Conservation (phyloP, 2,797 vertebrate genomes). For the Perodicticus potto region DNA sequence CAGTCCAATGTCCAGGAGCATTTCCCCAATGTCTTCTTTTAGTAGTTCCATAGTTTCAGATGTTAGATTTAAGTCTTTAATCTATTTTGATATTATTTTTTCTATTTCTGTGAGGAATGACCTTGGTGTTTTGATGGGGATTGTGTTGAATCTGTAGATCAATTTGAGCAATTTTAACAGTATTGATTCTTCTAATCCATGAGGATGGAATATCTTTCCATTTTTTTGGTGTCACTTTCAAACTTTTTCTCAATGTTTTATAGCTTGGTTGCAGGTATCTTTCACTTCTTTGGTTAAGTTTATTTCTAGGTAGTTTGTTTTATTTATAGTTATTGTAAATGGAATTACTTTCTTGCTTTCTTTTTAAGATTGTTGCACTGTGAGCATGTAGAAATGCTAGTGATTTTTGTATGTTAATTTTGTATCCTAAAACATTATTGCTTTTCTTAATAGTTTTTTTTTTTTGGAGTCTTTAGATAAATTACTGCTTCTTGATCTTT, state of each 20-base stretch:
- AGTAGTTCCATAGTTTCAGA: neutral
- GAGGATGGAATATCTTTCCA: neutral
- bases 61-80: neutral
- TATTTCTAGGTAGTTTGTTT: neutral
- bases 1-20: neutral
- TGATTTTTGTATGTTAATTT: neutral
- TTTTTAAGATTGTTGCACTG: neutral
- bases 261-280: neutral
- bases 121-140: neutral
- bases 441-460: neutral
- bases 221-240: neutral
- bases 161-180: neutral
- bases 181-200: neutral
- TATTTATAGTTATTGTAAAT: neutral
- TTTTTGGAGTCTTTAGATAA: neutral
- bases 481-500: neutral
- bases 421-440: neutral
- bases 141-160: neutral
- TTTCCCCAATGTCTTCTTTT: neutral
- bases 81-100: neutral
- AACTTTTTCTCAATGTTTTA: neutral
- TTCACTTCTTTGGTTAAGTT: neutral
- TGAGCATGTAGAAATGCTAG: neutral
- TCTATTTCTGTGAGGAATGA: neutral
- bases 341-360: neutral